Conservation (phyloP, 2,888 invertebrate genomes). For the Lasioglossum lativentre region DNA sequence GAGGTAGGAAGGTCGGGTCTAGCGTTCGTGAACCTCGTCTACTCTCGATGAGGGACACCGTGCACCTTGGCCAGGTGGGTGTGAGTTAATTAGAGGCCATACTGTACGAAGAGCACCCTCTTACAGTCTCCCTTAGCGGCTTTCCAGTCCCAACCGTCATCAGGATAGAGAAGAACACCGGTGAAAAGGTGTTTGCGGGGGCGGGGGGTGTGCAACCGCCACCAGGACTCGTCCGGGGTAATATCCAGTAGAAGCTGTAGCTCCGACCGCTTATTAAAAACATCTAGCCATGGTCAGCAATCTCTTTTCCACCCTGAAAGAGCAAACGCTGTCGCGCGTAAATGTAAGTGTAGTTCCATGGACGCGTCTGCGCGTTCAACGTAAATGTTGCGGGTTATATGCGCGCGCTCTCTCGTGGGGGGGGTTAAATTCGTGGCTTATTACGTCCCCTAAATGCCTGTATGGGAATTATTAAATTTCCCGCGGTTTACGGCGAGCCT, state of each 20-base stretch:
- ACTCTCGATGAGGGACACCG: conserved; percentile 51
- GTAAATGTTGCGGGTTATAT: conserved; percentile 46
- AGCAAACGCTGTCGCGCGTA: conserved; percentile 43
- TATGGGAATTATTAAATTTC: conserved; percentile 73
- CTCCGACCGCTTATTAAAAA: conserved; percentile 83
- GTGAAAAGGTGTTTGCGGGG: conserved; percentile 55
- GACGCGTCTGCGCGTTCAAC: conserved; percentile 8
- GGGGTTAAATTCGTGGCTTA: conserved; percentile 75
- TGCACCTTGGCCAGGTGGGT: conserved; percentile 66
- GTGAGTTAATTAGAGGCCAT: conserved; percentile 79
- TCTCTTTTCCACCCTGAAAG: conserved; percentile 66
- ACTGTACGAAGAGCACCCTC: conserved; percentile 61
- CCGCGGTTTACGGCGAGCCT: conserved; percentile 61
- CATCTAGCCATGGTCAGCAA: conserved; percentile 74
- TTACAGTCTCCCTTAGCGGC: conserved; percentile 36
- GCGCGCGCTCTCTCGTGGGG: too few species aligned
- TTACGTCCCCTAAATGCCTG: conserved; percentile 70
- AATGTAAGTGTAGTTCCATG: conserved; percentile 8
- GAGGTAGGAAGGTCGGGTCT: conserved; percentile 37
- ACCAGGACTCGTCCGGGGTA: conserved; percentile 76
- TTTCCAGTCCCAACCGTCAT: conserved; percentile 32
- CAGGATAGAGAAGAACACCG: conserved; percentile 63
- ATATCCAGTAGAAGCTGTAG: conserved; percentile 81
- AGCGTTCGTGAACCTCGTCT: conserved; percentile 57
- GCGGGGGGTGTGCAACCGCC: conserved; percentile 37